A percentile compares a stretch with the other conserved stretches of the same genome.
These are phyloP conservation scores for Neodiprion pinetum DNA, from an alignment of 1,140 invertebrate genomes.

Conservation along the genomic window DNA sequence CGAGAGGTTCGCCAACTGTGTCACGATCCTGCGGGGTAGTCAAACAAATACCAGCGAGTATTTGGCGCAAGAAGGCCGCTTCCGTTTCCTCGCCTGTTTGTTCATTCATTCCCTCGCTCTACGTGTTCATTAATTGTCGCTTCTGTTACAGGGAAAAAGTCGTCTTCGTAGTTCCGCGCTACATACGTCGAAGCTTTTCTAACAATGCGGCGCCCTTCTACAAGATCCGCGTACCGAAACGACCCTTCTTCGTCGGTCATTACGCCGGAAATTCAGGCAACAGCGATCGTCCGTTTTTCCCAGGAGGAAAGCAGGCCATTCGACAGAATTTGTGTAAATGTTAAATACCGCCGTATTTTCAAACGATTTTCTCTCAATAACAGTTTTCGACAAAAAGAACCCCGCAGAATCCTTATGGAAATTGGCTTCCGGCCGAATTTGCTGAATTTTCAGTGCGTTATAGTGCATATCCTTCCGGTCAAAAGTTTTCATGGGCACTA, in stretches of 20 bases:
- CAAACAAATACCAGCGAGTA: background rate
- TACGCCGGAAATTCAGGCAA: background rate
- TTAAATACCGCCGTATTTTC: background rate
- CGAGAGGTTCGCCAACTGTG: background rate
- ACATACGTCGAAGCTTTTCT: conserved; percentile 39
- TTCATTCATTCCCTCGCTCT: too few species aligned
- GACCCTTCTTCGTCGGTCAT: background rate
- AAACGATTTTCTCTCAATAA: too few species aligned
- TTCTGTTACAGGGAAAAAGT: conserved; percentile 42
- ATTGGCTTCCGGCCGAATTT: too few species aligned
- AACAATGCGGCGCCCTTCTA: conserved; percentile 26
- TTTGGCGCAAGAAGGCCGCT: too few species aligned
- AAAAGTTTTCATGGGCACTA: too few species aligned
- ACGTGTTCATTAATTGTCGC: background rate
- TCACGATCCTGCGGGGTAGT: background rate
- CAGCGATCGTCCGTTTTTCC: background rate
- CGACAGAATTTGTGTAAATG: background rate
- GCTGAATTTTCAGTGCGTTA: too few species aligned
- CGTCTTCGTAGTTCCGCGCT: conserved; percentile 42
- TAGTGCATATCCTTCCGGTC: too few species aligned
- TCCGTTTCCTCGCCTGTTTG: too few species aligned
- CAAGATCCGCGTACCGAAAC: background rate
- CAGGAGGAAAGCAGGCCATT: background rate
- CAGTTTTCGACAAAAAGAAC: too few species aligned
- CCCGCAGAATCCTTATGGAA: too few species aligned